Conservation (phyloP, 2,888 invertebrate species). For the Parapristionchus giblindavisi region DNA sequence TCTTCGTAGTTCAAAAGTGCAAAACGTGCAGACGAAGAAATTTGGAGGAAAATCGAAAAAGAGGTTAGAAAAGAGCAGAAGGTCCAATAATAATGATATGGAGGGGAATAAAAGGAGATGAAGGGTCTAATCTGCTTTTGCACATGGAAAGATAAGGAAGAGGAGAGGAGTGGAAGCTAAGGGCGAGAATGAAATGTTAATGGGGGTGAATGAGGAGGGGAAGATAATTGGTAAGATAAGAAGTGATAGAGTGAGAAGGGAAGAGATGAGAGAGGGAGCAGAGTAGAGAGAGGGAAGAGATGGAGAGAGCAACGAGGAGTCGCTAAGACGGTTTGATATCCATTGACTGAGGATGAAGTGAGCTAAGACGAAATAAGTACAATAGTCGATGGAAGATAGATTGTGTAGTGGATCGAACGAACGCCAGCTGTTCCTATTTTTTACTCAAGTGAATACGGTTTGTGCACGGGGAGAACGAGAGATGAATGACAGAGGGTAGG, state of each 20-base stretch:
- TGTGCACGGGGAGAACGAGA: too few relatives aligned
- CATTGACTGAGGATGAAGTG: too few relatives aligned
- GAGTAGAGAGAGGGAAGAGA: not conserved
- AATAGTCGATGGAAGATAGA: too few relatives aligned
- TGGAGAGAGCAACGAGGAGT: not conserved
- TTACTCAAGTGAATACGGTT: too few relatives aligned
- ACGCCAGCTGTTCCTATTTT: too few relatives aligned
- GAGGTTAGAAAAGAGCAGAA: not conserved
- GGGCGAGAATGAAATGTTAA: too few relatives aligned
- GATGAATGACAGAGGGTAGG: not conserved
- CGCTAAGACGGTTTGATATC: not conserved
- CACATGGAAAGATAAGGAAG: not conserved
- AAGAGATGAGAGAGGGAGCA: not conserved
- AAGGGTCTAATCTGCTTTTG: not conserved
- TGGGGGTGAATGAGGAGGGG: not conserved
- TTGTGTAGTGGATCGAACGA: too few relatives aligned
- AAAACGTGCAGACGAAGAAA: not conserved
- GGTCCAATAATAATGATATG: not conserved
- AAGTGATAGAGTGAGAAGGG: constrained; percentile 13
- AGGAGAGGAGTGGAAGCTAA: constrained; percentile 6
- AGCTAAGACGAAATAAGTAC: too few relatives aligned
- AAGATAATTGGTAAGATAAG: constrained; percentile 4
- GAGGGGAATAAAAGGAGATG: not conserved
- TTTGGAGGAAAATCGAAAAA: constrained; percentile 11
- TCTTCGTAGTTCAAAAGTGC: not conserved